Evolutionary conservation across 2,888 invertebrate genomes (phyloP), one percentile per base, ranked within the genome.

Genomic region (Cephus rjabovi): DNA sequence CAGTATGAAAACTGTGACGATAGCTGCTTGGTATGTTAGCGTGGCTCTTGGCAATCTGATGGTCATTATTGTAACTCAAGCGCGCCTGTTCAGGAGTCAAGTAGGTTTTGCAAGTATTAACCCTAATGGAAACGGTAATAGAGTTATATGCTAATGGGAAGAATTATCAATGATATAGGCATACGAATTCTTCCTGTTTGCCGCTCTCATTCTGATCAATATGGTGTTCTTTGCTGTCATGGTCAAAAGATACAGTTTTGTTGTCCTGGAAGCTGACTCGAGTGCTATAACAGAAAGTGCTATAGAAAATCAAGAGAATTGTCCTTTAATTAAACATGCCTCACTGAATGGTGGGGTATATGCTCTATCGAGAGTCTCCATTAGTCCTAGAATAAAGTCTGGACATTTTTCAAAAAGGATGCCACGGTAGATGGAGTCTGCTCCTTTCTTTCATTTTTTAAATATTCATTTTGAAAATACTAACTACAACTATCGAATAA

Each of bases 1-100:
- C 85, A 95, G 95, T 81, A 96, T 97, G 96, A 97, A 96, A 92
- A 96, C 96, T 0, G 95, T 97, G 6, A 94, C 97, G 0, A 95
- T 96, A 87, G 96, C 97, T 0, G 94, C 95, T n/a, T 97, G 97
- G 97, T 94, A 97, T 85, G 92, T 97, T 81, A 96, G 96, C 0
- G 95, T 96, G 3, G 96, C 97, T 1, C 93, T 96, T 79, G 97
- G 97, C 3, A 97, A 97, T 89, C 92, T 96, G 34, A 94, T 97
- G 78, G 96, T 97, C 1, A 95, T 96, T 79, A 92, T 96, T 68
- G 94, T 97, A 34, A 95, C 96, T 3, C 95, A 95, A 88, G 92
- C 94, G 3, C 93, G 93, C 84, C 87, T 95, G 73, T 94, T 96
- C 87, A 92, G 93, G 80, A 94, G 94, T 31, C 94, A 95, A 92